These are phyloP conservation scores for Dendronephthya gigantea DNA, from an alignment of 64 coral and sea anemone species.

Conservation along the genomic window DNA sequence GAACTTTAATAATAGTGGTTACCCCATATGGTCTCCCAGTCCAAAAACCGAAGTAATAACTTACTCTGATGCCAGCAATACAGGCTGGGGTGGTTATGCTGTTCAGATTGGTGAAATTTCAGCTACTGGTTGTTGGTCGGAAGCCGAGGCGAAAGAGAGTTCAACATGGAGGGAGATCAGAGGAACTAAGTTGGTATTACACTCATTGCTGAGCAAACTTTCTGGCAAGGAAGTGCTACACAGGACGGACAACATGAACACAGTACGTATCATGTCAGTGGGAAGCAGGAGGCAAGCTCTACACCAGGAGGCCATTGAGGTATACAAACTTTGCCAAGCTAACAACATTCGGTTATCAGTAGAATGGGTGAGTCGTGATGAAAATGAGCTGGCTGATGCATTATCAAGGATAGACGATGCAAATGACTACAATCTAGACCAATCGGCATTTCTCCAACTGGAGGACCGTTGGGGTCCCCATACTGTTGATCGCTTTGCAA, in stretches of 20 bases:
- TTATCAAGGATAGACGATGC: background rate
- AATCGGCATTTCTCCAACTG: background rate
- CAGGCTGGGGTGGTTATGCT: background rate
- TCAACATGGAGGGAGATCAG: slow-evolving; percentile 12
- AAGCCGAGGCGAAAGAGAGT: background rate
- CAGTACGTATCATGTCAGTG: background rate
- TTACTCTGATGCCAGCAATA: background rate
- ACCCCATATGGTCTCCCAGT: background rate
- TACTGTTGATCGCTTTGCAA: background rate
- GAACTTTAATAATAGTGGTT: background rate
- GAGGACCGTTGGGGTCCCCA: background rate
- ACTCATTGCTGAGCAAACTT: background rate
- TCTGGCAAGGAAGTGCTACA: background rate
- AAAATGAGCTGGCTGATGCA: background rate
- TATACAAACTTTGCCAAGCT: background rate
- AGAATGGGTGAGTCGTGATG: background rate
- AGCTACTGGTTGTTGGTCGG: background rate
- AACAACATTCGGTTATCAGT: background rate
- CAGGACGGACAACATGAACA: background rate
- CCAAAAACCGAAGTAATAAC: background rate
- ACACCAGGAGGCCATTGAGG: background rate
- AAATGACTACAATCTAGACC: background rate
- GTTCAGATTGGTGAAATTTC: background rate
- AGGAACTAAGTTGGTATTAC: background rate
- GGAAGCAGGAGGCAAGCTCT: background rate